Conservation (phyloP, 2,113 vertebrate genomes). For the Mionectes macconnelli region DNA sequence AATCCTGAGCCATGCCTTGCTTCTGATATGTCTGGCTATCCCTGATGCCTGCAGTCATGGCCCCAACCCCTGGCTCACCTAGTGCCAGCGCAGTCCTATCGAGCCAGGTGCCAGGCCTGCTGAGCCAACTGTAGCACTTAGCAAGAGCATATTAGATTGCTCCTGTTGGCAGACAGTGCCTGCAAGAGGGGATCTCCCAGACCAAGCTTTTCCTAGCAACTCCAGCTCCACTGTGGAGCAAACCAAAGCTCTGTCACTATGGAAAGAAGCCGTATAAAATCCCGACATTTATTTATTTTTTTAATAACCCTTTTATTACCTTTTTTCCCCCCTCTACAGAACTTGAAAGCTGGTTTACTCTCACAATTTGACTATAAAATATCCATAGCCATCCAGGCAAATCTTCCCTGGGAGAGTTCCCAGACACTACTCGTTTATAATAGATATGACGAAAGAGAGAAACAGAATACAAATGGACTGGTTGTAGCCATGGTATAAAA, state of each 20-base stretch:
- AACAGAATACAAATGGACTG: slow-evolving; percentile 64
- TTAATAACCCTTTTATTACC: slow-evolving; percentile 68
- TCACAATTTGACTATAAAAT: slow-evolving; percentile 70
- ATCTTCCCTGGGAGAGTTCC: slow-evolving; percentile 70
- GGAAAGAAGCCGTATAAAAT: not conserved
- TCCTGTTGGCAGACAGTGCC: not conserved
- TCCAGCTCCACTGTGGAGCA: not conserved
- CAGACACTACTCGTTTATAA: slow-evolving; percentile 72
- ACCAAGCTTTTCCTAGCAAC: not conserved
- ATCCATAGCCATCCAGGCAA: slow-evolving; percentile 71
- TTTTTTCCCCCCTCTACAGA: not conserved
- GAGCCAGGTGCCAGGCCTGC: not conserved
- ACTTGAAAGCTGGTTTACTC: slow-evolving; percentile 61
- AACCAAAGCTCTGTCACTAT: not conserved
- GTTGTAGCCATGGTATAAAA: slow-evolving; percentile 63
- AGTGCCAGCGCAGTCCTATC: not conserved
- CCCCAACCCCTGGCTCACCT: not conserved
- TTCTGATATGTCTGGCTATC: not conserved
- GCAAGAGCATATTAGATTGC: not conserved
- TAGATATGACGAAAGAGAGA: slow-evolving; percentile 71
- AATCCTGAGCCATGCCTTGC: not conserved
- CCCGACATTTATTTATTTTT: slow-evolving; percentile 64
- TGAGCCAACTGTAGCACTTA: not conserved
- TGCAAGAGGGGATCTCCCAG: not conserved
- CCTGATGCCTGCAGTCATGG: not conserved